Evolutionary conservation across 2,888 invertebrate genomes (phyloP).

Genomic region (Plusia festucae): DNA sequence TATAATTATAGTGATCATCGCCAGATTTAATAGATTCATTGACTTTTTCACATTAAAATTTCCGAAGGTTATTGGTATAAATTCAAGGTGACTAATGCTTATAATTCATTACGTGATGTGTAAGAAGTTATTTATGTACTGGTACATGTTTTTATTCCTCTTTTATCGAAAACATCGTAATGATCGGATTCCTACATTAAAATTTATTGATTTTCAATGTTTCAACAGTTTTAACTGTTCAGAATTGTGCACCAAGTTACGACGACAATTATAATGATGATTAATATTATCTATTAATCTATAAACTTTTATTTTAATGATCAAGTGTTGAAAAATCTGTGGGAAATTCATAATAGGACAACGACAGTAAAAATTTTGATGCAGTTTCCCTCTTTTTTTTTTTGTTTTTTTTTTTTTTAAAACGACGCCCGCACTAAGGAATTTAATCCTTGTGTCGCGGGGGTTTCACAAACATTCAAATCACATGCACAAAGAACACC

Average conservation of each 20-base stretch:
- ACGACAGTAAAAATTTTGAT: not conserved
- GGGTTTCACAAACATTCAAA: no score
- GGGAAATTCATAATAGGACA: not conserved
- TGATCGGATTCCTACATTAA: not conserved
- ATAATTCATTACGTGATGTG: slow-evolving; percentile 53
- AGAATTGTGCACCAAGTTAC: no score
- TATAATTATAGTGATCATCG: slow-evolving; percentile 3
- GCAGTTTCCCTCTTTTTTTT: no score
- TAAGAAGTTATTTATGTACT: slow-evolving; percentile 20
- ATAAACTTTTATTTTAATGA: no score
- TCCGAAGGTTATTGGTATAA: slow-evolving; percentile 36
- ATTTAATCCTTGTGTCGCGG: no score
- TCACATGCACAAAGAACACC: no score
- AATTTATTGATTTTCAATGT: not conserved
- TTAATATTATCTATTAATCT: no score
- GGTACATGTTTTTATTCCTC: slow-evolving; percentile 9
- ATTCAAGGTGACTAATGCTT: slow-evolving; percentile 49
- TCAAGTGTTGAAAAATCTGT: not conserved
- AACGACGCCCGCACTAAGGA: no score
- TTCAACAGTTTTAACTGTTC: not conserved
- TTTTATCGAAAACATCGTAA: slow-evolving; percentile 6
- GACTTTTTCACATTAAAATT: slow-evolving; percentile 16
- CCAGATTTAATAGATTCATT: slow-evolving; percentile 23
- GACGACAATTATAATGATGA: no score
- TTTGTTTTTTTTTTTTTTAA: no score